phyloP scores from a whole-genome alignment of 2,113 vertebrate species.

The Xenus cinereus region DNA sequence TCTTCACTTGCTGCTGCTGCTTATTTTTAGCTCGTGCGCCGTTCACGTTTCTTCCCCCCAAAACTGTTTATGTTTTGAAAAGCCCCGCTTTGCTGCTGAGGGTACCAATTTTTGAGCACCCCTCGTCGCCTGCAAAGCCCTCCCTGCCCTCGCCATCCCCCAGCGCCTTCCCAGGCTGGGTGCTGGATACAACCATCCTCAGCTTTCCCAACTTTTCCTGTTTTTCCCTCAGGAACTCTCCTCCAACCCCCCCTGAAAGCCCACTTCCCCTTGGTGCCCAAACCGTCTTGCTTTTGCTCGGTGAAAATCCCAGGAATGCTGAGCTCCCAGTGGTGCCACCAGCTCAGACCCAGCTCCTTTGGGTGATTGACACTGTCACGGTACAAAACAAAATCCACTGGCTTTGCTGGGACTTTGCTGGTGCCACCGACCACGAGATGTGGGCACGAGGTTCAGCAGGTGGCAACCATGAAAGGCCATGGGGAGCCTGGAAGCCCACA shows the following conservation, averaged over 20 bases:
- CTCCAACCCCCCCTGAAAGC: not conserved
- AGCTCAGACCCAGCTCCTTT: not conserved
- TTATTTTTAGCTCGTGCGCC: not conserved
- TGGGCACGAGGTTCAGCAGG: not conserved
- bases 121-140: not conserved
- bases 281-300: not conserved
- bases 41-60: not conserved
- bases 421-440: rapidly evolving
- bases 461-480: not conserved
- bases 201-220: not conserved
- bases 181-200: not conserved
- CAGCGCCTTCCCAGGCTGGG: not conserved
- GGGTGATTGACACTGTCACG: not conserved
- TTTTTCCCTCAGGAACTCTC: not conserved
- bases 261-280: not conserved
- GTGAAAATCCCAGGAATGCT: not conserved
- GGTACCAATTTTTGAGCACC: not conserved
- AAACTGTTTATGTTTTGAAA: conserved; percentile 29
- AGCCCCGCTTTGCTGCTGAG: not conserved
- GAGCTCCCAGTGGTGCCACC: not conserved
- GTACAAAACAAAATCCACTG: not conserved
- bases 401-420: not conserved
- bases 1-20: not conserved
- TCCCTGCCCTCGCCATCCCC: not conserved
- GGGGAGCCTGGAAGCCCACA: not conserved